phyloP scores from a whole-genome alignment of 2,113 vertebrate species.

The Cercocebus atys region DNA sequence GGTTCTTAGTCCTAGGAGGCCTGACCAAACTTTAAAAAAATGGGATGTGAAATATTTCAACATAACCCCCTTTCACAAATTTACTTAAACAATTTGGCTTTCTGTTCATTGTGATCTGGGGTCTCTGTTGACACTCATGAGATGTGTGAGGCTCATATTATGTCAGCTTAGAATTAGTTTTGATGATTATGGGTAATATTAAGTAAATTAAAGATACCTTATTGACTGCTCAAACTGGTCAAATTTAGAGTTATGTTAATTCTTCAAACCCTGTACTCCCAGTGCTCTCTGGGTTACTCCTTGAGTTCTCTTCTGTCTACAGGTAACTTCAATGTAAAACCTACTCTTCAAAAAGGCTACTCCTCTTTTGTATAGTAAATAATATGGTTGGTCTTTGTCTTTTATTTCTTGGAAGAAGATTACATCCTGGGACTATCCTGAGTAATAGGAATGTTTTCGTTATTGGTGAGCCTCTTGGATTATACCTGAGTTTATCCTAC shows the following conservation, averaged over 20 bases:
- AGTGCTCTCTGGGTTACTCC: not conserved
- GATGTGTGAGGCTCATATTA: not conserved
- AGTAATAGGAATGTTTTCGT: not conserved
- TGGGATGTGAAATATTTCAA: not conserved
- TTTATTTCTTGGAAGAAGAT: not conserved
- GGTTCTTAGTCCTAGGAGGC: not conserved
- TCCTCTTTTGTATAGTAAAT: no score
- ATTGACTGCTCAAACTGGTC: no score
- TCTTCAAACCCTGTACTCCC: not conserved
- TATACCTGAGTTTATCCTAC: not conserved
- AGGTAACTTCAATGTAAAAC: not conserved
- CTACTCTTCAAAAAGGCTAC: not conserved
- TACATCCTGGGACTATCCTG: not conserved
- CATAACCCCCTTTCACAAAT: not conserved
- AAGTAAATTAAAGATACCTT: not conserved
- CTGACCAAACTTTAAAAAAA: no score
- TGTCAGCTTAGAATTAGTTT: not conserved
- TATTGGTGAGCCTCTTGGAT: not conserved
- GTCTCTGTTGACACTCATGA: not conserved
- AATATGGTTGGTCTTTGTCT: not conserved
- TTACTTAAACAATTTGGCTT: not conserved
- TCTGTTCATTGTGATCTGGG: not conserved
- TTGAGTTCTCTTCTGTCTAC: not conserved
- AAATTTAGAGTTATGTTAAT: rapidly evolving
- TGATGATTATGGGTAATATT: not conserved